Conservation (phyloP, 2,113 vertebrate species). For the Mastomys natalensis region DNA sequence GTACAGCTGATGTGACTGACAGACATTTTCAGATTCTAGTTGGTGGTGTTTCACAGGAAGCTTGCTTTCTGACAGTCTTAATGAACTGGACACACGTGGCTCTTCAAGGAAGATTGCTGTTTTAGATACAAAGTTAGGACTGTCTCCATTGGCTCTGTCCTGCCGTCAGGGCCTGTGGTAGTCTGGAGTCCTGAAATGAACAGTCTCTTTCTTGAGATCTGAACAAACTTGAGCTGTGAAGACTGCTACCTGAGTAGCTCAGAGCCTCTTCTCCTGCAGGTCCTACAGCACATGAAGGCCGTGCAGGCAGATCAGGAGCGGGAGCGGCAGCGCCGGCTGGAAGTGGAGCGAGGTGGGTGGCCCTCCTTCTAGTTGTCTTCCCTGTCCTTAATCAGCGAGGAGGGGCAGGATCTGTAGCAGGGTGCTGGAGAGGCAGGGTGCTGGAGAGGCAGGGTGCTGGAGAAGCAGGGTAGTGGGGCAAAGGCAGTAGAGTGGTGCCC, state of each 20-base stretch:
- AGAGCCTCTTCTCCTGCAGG: conserved; percentile 85
- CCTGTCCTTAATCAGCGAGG: background rate
- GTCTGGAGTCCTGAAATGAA: background rate
- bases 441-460: no score
- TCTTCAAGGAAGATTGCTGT: background rate
- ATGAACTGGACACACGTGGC: background rate
- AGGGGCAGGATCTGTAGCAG: background rate
- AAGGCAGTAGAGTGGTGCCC: background rate
- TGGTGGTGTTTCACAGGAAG: background rate
- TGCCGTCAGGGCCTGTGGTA: background rate
- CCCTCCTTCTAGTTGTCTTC: background rate
- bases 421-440: background rate
- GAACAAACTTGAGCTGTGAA: background rate
- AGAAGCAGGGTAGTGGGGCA: background rate
- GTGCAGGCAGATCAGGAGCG: conserved; percentile 94
- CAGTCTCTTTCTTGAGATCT: background rate
- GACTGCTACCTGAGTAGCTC: background rate
- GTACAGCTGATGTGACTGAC: background rate
- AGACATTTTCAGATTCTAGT: background rate
- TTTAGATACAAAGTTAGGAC: background rate
- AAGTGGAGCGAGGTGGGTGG: conserved; percentile 90
- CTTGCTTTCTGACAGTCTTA: background rate
- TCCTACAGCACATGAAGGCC: conserved; percentile 94
- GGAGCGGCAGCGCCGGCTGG: conserved; percentile 92
- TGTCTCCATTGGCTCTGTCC: background rate